Evolutionary conservation across 2,113 vertebrate genomes (phyloP).

Genomic region (Hemicordylus capensis): DNA sequence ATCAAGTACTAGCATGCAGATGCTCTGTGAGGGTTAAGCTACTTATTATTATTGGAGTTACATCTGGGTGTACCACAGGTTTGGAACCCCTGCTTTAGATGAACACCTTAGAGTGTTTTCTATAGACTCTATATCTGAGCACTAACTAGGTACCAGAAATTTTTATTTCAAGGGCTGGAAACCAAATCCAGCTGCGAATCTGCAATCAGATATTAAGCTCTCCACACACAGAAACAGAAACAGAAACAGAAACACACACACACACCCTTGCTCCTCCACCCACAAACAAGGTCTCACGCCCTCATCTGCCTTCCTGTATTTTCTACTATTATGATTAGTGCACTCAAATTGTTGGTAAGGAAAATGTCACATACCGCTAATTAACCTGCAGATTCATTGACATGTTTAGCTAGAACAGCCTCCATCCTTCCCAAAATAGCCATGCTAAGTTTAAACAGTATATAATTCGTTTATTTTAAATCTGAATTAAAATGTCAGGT

Average conservation of each 20-base stretch:
- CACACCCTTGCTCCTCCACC: neutral
- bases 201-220: neutral
- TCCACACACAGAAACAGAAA: no score
- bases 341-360: neutral
- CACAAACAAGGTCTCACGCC: neutral
- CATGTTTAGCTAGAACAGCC: neutral
- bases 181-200: neutral
- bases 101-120: neutral
- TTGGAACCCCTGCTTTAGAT: no score
- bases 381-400: neutral
- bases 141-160: neutral
- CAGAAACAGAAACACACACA: no score
- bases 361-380: neutral
- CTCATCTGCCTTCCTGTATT: neutral
- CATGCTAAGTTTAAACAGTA: neutral
- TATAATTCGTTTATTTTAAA: neutral
- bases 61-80: no score
- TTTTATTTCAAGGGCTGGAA: neutral
- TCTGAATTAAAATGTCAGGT: neutral
- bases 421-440: conserved; percentile 11
- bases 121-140: neutral
- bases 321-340: conserved; percentile 5
- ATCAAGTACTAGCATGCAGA: no score
- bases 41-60: no score
- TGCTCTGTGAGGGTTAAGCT: no score